Evolutionary conservation across 2,113 vertebrate species (phyloP), one percentile per base, ranked within the genome.

Genomic region (Ifrita kowaldi): DNA sequence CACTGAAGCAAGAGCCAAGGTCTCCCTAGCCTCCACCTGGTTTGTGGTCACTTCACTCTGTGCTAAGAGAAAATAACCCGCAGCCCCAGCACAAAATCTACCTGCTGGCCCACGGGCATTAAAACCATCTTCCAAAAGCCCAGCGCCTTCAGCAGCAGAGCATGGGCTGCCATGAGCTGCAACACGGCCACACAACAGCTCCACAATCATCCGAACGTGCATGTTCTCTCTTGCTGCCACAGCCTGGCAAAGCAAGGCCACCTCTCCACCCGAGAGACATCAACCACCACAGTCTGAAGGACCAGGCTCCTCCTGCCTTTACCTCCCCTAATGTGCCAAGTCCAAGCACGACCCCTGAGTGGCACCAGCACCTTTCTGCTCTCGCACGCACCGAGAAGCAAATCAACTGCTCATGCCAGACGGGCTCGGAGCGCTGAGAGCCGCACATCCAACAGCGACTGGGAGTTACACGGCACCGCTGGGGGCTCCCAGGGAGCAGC

Each of bases 191-290:
- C 0, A 5, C 49, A n/a, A 24, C 24, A 32, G 17, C 26, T 41
- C 50, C 18, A 19, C 37, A 2, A 9, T 2, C 14, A 53, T 1
- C 26, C 1, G 0, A n/a, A 52, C n/a, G 0, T 3, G 12, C 37
- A 26, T 0, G 1, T 21, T 42, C 39, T 33, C 28, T 21, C 21
- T 5, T 2, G 16, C 28, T 3, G 8, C 22, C 37, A 14, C 20
- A 57, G n/a, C 41, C 0, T 6, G 19, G 27, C 41, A 67, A 35
- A 52, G 42, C 3, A 0, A 16, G 32, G 23, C 0, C 0, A 27
- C 8, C 26, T 22, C 32, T 47, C 37, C 5, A 1, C 3, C 26
- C 41, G 30, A n/a, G 14, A 35, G 13, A n/a, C 30, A 39, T 2
- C 46, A 18, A 2, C 37, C 21, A 17, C 2, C n/a, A 22, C 24